phyloP scores from a whole-genome alignment of 2,113 vertebrate genomes.

The Gracilinanus agilis region DNA sequence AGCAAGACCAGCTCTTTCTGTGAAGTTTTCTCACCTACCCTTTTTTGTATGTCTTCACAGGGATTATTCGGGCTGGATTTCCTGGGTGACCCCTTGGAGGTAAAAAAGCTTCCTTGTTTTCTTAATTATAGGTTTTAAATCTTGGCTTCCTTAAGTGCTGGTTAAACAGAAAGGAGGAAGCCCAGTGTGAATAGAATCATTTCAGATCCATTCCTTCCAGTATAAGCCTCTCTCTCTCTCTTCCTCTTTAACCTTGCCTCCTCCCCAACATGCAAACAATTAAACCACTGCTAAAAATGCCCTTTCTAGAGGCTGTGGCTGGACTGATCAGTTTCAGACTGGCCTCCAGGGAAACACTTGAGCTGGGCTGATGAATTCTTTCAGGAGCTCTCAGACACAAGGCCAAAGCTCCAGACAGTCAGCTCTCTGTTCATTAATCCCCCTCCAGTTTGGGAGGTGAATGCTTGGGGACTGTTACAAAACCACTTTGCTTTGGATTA shows the following conservation, averaged over 20 bases:
- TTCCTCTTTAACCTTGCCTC: neutral
- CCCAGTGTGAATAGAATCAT: neutral
- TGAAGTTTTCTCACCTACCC: neutral
- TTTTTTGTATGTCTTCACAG: conserved; percentile 63
- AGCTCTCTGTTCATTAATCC: neutral
- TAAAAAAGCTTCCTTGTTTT: conserved; percentile 44
- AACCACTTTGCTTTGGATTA: neutral
- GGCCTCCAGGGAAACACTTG: neutral
- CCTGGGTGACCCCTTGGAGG: conserved; percentile 61
- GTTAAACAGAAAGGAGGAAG: neutral
- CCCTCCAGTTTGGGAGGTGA: neutral
- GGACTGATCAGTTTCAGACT: too few relatives aligned
- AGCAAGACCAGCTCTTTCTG: neutral
- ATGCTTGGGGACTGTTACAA: neutral
- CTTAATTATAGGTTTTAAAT: neutral
- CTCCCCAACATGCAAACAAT: neutral
- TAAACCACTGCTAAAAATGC: neutral
- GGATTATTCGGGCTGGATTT: neutral
- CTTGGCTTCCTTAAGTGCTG: neutral
- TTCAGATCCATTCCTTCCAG: neutral
- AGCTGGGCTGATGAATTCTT: neutral
- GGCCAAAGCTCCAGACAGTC: neutral
- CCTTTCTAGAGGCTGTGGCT: neutral
- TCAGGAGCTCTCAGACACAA: fast-evolving
- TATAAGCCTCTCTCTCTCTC: neutral